Conservation (phyloP, 1,140 invertebrate genomes). For the Heliconius melpomene region DNA sequence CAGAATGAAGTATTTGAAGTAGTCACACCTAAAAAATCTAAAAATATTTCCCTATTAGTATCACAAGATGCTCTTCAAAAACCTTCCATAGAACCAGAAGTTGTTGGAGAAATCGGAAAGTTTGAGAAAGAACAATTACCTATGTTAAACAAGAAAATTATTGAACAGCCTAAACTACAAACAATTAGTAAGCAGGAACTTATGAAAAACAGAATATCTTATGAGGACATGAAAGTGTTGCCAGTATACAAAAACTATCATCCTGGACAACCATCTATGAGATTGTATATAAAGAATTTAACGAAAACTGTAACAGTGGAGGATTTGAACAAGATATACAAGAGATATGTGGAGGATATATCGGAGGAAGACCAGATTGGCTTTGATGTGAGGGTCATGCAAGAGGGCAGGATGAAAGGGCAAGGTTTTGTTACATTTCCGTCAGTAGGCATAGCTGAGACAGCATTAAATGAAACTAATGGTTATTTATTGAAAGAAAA, state of each 20-base stretch:
- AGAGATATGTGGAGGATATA: slow-evolving; percentile 82
- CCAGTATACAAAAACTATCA: slow-evolving; percentile 94
- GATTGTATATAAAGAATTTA: slow-evolving; percentile 96
- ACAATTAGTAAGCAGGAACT: slow-evolving; percentile 86
- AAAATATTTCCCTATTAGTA: slow-evolving; percentile 86
- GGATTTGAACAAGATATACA: slow-evolving; percentile 91
- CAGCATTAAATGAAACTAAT: slow-evolving; percentile 92
- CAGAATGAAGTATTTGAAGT: slow-evolving; percentile 86
- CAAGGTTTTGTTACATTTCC: slow-evolving; percentile 95
- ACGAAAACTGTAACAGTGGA: slow-evolving; percentile 88
- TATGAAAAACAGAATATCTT: slow-evolving; percentile 85
- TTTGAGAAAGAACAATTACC: slow-evolving; percentile 64
- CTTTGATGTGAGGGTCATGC: slow-evolving; percentile 95
- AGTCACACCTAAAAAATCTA: slow-evolving; percentile 77
- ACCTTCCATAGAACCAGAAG: slow-evolving; percentile 56
- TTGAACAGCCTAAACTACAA: slow-evolving; percentile 64
- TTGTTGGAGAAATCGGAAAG: slow-evolving; percentile 69
- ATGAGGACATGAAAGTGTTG: slow-evolving; percentile 88
- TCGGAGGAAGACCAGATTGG: slow-evolving; percentile 78
- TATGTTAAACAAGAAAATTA: slow-evolving; percentile 45
- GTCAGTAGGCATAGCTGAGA: slow-evolving; percentile 85
- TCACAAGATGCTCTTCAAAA: slow-evolving; percentile 68
- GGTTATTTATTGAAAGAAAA: slow-evolving; percentile 93
- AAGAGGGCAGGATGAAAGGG: slow-evolving; percentile 97
- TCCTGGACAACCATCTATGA: slow-evolving; percentile 88